Evolutionary conservation across 2,888 invertebrate genomes (phyloP).

Genomic region (Lasioglossum leucozonium): DNA sequence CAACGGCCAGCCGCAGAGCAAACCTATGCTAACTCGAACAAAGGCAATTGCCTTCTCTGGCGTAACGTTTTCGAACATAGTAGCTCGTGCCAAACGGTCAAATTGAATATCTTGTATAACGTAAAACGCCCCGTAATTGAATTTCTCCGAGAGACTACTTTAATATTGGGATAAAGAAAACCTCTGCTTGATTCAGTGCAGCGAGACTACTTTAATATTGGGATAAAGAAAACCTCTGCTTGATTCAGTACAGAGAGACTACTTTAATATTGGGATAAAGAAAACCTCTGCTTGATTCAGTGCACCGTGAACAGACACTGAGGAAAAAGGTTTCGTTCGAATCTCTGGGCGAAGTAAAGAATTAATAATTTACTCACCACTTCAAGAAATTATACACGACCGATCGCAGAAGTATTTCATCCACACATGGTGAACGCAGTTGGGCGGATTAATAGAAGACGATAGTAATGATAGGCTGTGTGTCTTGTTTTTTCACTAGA

Average conservation of each 20-base stretch:
- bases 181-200: not conserved
- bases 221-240: too few relatives aligned
- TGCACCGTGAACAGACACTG: not conserved
- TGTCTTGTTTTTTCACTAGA: not conserved
- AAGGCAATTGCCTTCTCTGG: constrained; percentile 51
- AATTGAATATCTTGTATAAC: not conserved
- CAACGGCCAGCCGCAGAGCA: constrained; percentile 62
- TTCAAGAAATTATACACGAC: not conserved
- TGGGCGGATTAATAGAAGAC: not conserved
- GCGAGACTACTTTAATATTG: too few relatives aligned
- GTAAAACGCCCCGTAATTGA: not conserved
- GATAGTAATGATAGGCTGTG: not conserved
- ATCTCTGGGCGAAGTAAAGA: not conserved
- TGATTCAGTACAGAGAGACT: too few relatives aligned
- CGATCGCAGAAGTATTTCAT: not conserved
- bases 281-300: not conserved
- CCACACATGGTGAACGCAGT: not conserved
- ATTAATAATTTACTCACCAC: not conserved
- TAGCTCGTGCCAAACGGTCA: not conserved
- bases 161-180: too few relatives aligned
- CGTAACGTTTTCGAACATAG: constrained; percentile 20
- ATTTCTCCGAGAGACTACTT: too few relatives aligned
- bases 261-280: too few relatives aligned
- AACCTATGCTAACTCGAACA: constrained; percentile 45
- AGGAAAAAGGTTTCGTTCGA: not conserved